Percentiles rank a stretch among this genome's conserved stretches.
Conservation (phyloP, 2,797 vertebrate genomes). For the Neosilurus mollespiculum region DNA sequence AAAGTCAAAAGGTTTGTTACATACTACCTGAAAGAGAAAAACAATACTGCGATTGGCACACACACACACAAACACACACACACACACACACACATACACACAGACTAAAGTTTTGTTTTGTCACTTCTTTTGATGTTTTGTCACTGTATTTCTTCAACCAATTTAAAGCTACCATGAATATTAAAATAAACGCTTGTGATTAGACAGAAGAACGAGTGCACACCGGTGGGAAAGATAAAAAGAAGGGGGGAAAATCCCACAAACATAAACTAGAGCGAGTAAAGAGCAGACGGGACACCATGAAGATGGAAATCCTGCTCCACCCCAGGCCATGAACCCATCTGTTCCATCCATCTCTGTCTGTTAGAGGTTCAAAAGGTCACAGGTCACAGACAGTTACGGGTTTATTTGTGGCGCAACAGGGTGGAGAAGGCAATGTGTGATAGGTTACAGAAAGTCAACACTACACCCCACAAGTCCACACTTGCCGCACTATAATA, state of each 20-base stretch:
- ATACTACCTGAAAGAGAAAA: neutral
- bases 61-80: neutral
- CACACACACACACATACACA: neutral
- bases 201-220: neutral
- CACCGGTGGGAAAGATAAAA: no score
- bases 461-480: neutral
- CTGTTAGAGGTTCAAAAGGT: constrained; percentile 59
- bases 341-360: constrained; percentile 64
- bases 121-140: neutral
- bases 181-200: neutral
- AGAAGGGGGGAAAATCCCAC: no score
- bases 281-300: neutral
- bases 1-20: constrained; percentile 3
- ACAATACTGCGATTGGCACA: neutral
- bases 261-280: neutral
- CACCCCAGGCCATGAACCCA: constrained; percentile 58
- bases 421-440: constrained; percentile 17
- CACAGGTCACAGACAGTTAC: constrained; percentile 72
- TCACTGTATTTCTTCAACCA: neutral
- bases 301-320: constrained; percentile 27
- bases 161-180: neutral
- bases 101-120: neutral
- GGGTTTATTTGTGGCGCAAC: constrained; percentile 60
- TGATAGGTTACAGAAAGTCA: neutral
- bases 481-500: neutral